Conservation (phyloP, 2,888 invertebrate genomes). For the Mermis nigrescens region DNA sequence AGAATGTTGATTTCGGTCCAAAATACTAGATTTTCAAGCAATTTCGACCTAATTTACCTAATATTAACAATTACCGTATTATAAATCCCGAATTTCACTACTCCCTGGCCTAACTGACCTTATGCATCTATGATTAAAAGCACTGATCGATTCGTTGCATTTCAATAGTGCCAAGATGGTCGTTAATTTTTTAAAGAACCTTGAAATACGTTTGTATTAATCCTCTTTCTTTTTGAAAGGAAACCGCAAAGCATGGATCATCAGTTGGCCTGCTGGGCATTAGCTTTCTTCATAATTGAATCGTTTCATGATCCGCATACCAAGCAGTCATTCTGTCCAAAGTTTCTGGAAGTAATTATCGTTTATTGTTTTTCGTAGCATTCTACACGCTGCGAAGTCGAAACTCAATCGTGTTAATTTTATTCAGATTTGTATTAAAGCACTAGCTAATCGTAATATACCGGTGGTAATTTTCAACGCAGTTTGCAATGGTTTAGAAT, state of each 20-base stretch:
- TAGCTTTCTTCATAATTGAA: slow-evolving; percentile 55
- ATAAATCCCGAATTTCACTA: too few species aligned
- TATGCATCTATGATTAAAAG: too few species aligned
- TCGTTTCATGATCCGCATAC: slow-evolving; percentile 41
- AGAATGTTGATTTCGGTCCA: too few species aligned
- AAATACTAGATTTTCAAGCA: too few species aligned
- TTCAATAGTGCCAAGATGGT: too few species aligned
- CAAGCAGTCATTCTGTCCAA: slow-evolving; percentile 40
- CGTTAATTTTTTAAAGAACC: neutral
- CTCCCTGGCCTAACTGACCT: too few species aligned
- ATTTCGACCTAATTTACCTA: too few species aligned
- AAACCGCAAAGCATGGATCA: slow-evolving; percentile 42
- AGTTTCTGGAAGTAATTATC: slow-evolving; percentile 32
- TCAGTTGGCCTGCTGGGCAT: slow-evolving; percentile 50
- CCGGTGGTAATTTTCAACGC: neutral
- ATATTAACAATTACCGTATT: too few species aligned
- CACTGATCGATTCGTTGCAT: too few species aligned
- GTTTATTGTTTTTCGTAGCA: too few species aligned
- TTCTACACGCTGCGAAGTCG: too few species aligned
- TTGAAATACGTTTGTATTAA: neutral
- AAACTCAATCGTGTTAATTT: too few species aligned
- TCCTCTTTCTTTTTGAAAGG: slow-evolving; percentile 1
- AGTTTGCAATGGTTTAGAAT: neutral
- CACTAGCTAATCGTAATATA: neutral
- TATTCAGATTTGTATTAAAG: neutral